Evolutionary conservation across 2,797 vertebrate species (phyloP).

Genomic region (Dendrocincla tyrannina): DNA sequence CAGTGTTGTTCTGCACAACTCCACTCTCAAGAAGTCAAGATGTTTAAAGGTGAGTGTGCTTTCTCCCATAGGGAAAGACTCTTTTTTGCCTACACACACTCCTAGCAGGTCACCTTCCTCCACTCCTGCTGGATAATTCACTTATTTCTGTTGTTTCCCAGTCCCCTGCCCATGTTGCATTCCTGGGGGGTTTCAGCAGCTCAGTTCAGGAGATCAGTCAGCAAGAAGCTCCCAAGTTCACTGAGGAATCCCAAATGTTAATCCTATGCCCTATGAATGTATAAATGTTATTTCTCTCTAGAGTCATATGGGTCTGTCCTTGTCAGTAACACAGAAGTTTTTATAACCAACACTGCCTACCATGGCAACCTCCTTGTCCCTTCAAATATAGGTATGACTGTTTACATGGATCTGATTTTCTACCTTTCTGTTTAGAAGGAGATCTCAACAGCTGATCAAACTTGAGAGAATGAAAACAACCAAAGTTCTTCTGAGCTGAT

Average conservation of each 20-base stretch:
- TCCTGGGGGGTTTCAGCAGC: background rate
- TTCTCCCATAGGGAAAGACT: background rate
- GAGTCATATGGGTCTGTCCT: background rate
- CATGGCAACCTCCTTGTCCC: background rate
- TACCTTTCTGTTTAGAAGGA: background rate
- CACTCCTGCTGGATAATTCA: background rate
- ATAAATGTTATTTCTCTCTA: background rate
- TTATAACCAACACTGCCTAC: background rate
- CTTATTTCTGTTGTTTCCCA: background rate
- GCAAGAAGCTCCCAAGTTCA: background rate
- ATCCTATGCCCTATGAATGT: background rate
- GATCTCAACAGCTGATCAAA: background rate
- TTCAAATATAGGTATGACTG: background rate
- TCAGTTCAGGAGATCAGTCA: background rate
- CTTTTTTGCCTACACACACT: background rate
- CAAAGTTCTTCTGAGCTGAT: background rate
- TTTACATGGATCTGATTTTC: background rate
- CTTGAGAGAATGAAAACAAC: background rate
- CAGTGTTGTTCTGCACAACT: background rate
- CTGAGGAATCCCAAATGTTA: background rate
- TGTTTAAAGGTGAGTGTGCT: background rate
- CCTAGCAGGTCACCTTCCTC: background rate
- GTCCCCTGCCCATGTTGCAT: background rate
- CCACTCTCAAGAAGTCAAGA: too few relatives aligned
- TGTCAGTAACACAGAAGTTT: background rate